These are phyloP conservation scores for Rhodinocichla rosea DNA, from an alignment of 2,113 vertebrate species.

Conservation along the genomic window DNA sequence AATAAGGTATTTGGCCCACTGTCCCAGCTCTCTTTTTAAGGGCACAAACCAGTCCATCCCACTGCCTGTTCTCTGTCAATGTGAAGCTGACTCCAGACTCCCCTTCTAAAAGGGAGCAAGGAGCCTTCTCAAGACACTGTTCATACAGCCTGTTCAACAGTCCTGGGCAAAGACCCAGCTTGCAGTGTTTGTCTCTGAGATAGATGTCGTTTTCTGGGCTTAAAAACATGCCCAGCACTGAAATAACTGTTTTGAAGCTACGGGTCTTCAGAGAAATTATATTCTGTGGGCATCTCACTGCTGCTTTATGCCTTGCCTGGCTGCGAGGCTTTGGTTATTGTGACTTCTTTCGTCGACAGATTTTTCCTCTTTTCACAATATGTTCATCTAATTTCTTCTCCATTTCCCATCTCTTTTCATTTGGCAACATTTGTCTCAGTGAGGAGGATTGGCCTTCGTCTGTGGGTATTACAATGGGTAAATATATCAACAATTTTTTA, in stretches of 20 bases:
- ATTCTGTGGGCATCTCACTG: background rate
- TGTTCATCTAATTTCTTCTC: background rate
- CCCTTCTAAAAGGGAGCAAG: background rate
- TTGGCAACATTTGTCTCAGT: background rate
- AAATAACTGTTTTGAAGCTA: background rate
- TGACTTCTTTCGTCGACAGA: background rate
- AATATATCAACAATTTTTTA: background rate
- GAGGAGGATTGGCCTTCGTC: background rate
- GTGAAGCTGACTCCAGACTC: background rate
- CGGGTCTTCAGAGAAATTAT: background rate
- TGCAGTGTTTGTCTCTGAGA: background rate
- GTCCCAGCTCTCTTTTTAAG: background rate
- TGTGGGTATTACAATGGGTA: background rate
- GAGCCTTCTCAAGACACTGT: background rate
- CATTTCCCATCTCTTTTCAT: background rate
- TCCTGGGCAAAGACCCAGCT: background rate
- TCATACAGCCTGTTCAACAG: background rate
- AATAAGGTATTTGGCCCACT: background rate
- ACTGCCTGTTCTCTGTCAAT: background rate
- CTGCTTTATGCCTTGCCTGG: background rate
- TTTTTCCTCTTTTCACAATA: background rate
- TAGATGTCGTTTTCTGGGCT: background rate
- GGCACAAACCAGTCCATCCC: background rate
- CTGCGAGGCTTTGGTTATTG: background rate
- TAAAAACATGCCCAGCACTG: background rate